Conservation (phyloP, 2,797 vertebrate species). For the Chloroceryle inda region DNA sequence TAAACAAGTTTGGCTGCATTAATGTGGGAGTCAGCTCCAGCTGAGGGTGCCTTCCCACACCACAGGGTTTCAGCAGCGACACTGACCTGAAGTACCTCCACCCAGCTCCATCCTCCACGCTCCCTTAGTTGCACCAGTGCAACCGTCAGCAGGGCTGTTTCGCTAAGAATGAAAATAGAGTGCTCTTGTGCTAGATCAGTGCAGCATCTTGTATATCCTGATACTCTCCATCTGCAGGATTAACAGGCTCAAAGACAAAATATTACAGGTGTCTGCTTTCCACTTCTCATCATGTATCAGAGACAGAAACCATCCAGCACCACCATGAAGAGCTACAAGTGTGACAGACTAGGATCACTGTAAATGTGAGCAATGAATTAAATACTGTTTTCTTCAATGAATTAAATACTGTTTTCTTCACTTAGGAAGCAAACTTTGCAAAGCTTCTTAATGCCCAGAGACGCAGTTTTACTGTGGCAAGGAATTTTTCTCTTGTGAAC, state of each 20-base stretch:
- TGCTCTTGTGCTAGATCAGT: neutral
- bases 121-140: neutral
- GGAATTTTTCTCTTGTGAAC: slow-evolving; percentile 20
- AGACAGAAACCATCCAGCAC: neutral
- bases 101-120: neutral
- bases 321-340: neutral
- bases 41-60: neutral
- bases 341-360: neutral
- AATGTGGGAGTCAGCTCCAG: neutral
- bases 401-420: slow-evolving; percentile 4
- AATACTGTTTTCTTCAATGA: neutral
- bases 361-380: neutral
- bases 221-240: neutral
- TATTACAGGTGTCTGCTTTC: neutral
- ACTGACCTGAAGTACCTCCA: neutral
- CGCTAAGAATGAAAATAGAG: neutral
- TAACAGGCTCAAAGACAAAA: neutral
- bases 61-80: neutral
- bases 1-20: neutral
- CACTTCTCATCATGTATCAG: neutral
- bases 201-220: neutral
- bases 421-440: neutral
- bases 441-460: neutral
- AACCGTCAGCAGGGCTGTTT: neutral
- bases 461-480: neutral